Base-by-base conservation (phyloP, 2,113 vertebrate species). In the Cebus imitator region DNA sequence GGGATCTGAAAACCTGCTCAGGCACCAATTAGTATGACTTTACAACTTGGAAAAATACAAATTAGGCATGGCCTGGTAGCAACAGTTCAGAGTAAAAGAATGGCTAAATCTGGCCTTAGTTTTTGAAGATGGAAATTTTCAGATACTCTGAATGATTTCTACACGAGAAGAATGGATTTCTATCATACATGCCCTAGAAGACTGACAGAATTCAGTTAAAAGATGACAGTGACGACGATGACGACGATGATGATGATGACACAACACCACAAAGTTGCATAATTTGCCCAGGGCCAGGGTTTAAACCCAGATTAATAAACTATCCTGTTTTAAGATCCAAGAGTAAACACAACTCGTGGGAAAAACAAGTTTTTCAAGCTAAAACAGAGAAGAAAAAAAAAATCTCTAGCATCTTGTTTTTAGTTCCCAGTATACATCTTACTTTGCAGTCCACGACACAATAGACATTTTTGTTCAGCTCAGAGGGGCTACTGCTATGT, bases 391-490 rank as follows among this genome's bases (percentile, higher is more conserved):
- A 57, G 4, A 68, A 72, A 93, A 91, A 95, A 82, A 82, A 79
- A 87, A 79, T 64, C n/a, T 58, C 91, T 50, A 80, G 45, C 55
- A 83, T 91, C 78, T 85, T 66, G 86, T 84, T 96, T 92, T 85
- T 80, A 58, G 88, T 93, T 97, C 85, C 81, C 92, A 86, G 87
- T 92, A 85, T 84, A 81, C 66, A 81, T 95, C 84, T 94, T 87
- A 70, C 68, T 94, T 43, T 95, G 73, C 61, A 89, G 79, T 21
- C 20, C 35, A 52, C 13, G 37, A 72, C 84, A 97, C 96, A 98
- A 97, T 88, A 37, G 96, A 79, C 1, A 43, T 92, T 87, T 96
- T 95, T 97, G 96, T 97, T 96, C 84, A 30, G 17, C 80, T 90
- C 20, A 37, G 68, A 85, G 25, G 78, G 57, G 85, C 79, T 88